Evolutionary conservation across 2,797 vertebrate species (phyloP).

Genomic region (Mustela erminea): DNA sequence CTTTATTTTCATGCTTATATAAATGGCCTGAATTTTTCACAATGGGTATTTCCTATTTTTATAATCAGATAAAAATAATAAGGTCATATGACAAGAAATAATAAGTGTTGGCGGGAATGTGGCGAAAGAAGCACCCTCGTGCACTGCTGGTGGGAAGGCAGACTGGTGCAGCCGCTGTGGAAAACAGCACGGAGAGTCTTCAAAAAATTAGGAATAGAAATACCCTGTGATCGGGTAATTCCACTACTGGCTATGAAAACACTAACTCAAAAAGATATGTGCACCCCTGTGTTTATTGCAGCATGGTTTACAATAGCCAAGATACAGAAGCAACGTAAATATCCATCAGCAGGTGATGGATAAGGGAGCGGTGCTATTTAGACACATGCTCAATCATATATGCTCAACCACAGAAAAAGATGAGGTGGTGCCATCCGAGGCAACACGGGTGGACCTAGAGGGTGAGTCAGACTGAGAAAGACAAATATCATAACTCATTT

Average conservation of each 20-base stretch:
- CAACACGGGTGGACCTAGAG: not conserved
- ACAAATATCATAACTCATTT: not conserved
- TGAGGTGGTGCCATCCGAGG: not conserved
- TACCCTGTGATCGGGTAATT: not conserved
- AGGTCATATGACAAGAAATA: not conserved
- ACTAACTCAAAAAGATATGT: not conserved
- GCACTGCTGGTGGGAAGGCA: not conserved
- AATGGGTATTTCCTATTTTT: not conserved
- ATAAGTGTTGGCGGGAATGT: not conserved
- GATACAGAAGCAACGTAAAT: not conserved
- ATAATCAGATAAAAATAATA: constrained; percentile 6
- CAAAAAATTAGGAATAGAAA: not conserved
- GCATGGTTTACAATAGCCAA: not conserved
- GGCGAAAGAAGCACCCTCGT: not conserved
- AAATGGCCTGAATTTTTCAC: not conserved
- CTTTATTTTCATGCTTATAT: not conserved
- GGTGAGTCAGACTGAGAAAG: not conserved
- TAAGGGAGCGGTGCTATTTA: not conserved
- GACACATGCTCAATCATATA: not conserved
- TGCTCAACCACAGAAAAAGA: not conserved
- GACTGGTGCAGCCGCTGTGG: not conserved
- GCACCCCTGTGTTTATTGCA: no score
- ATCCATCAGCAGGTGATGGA: not conserved
- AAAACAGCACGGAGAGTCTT: not conserved
- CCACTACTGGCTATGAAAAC: not conserved